These are phyloP conservation scores for Hartigia nigra DNA, from an alignment of 2,888 invertebrate genomes.

Conservation along the genomic window DNA sequence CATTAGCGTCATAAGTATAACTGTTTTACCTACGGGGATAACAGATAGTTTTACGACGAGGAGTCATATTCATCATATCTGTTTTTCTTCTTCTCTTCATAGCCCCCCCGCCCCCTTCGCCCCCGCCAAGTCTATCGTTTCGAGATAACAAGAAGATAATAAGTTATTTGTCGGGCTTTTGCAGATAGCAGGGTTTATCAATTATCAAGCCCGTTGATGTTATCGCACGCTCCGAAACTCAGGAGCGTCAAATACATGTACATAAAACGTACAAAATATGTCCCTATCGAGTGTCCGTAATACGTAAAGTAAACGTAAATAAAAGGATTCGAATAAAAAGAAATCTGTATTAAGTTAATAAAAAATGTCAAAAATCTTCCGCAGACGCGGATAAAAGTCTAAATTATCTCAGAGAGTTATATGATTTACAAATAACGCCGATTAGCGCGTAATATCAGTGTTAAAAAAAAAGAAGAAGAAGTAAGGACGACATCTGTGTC, in stretches of 20 bases:
- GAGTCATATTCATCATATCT: neutral
- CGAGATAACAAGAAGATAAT: neutral
- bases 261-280: neutral
- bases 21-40: neutral
- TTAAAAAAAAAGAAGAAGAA: too few relatives aligned
- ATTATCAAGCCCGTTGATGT: slow-evolving; percentile 1
- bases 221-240: neutral
- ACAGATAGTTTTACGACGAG: neutral
- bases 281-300: neutral
- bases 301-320: neutral
- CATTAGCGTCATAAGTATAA: neutral
- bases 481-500: too few relatives aligned
- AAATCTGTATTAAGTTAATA: neutral
- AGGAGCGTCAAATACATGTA: neutral
- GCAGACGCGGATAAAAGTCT: too few relatives aligned
- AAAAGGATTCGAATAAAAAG: neutral
- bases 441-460: neutral
- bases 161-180: slow-evolving; percentile 1
- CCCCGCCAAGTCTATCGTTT: neutral
- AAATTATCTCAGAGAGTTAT: too few relatives aligned
- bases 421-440: neutral
- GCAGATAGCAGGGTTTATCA: slow-evolving; percentile 9
- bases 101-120: too few relatives aligned
- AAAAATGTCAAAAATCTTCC: neutral
- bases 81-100: neutral